These are phyloP conservation scores for Erebia palarica DNA, from an alignment of 2,888 invertebrate species.

Conservation along the genomic window DNA sequence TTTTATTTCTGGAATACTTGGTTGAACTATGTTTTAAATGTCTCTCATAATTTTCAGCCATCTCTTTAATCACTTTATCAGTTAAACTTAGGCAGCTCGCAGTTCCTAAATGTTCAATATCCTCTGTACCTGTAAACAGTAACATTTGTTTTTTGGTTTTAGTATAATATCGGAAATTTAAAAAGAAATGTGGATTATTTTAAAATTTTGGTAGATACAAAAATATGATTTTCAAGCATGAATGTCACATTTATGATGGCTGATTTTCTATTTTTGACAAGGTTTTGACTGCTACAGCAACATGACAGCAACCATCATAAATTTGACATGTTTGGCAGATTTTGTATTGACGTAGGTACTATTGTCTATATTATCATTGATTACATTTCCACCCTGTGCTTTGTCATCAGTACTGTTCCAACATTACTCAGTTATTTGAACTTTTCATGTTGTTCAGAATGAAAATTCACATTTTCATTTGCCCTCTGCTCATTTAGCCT, in stretches of 20 bases:
- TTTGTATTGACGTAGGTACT: conserved; percentile 51
- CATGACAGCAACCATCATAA: conserved; percentile 55
- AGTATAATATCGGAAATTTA: conserved; percentile 28
- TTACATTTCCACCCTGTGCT: conserved; percentile 79
- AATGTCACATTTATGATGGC: conserved; percentile 46
- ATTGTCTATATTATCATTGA: conserved; percentile 73
- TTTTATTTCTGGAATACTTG: conserved; percentile 51
- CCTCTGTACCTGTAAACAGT: conserved; percentile 61
- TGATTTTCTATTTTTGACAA: conserved; percentile 26
- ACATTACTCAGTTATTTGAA: conserved; percentile 64
- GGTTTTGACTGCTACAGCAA: conserved; percentile 20
- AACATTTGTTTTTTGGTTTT: conserved; percentile 40
- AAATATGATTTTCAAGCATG: conserved; percentile 40
- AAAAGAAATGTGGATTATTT: conserved; percentile 30
- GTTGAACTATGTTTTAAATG: conserved; percentile 52
- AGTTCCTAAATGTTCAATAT: conserved; percentile 33
- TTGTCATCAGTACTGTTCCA: conserved; percentile 60
- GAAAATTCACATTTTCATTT: conserved; percentile 41
- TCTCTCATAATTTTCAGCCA: conserved; percentile 57
- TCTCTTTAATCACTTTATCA: conserved; percentile 43
- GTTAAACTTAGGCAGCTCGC: conserved; percentile 41
- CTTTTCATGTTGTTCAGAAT: conserved; percentile 60
- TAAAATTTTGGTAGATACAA: conserved; percentile 23
- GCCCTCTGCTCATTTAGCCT: conserved; percentile 43
- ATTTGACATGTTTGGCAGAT: conserved; percentile 56